These are phyloP conservation scores for Spodoptera litura DNA, from an alignment of 1,140 invertebrate genomes.

Conservation along the genomic window DNA sequence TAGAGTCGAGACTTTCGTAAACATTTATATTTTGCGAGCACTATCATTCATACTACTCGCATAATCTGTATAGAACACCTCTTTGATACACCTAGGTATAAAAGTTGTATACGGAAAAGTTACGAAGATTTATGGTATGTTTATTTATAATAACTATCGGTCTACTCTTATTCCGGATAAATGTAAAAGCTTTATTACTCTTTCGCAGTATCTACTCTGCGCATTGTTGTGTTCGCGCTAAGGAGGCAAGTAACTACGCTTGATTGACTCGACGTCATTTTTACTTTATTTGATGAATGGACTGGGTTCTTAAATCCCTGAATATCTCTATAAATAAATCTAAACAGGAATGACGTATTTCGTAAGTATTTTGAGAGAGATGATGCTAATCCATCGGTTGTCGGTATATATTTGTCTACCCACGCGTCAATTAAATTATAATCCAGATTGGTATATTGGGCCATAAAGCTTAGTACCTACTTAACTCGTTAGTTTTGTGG, in stretches of 20 bases:
- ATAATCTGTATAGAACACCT: neutral
- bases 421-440: slow-evolving; percentile 45
- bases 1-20: slow-evolving; percentile 14
- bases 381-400: neutral
- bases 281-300: neutral
- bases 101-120: slow-evolving; percentile 41
- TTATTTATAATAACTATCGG: slow-evolving; percentile 37
- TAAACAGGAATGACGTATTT: slow-evolving; percentile 6
- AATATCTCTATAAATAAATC: slow-evolving; percentile 1
- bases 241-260: neutral
- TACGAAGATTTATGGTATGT: slow-evolving; percentile 31
- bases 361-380: neutral
- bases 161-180: slow-evolving; percentile 6
- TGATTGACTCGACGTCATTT: slow-evolving; percentile 19
- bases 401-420: slow-evolving; percentile 1
- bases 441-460: slow-evolving; percentile 55
- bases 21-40: slow-evolving; percentile 29
- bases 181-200: slow-evolving; percentile 21
- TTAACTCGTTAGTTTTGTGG: neutral
- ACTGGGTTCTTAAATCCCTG: neutral
- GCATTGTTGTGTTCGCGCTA: slow-evolving; percentile 16
- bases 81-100: slow-evolving; percentile 43
- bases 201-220: slow-evolving; percentile 8
- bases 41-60: slow-evolving; percentile 29
- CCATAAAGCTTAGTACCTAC: slow-evolving; percentile 50